A percentile compares a stretch with the other conserved stretches of the same genome.
phyloP scores from a whole-genome alignment of 1,140 invertebrate species.

The Leptinotarsa texana region DNA sequence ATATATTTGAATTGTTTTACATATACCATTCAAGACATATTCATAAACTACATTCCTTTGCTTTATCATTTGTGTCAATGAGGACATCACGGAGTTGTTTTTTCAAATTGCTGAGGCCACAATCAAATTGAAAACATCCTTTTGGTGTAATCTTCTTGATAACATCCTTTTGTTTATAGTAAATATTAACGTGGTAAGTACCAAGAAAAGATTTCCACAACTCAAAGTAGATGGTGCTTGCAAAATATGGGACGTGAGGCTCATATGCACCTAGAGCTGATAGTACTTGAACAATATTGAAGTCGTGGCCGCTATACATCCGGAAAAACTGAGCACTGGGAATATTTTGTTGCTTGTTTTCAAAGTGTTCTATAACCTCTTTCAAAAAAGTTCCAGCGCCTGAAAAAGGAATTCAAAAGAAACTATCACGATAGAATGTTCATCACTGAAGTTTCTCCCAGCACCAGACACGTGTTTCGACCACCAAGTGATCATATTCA shows the following conservation, averaged over 20 bases:
- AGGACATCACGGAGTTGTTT: background rate
- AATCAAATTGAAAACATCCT: constrained; percentile 15
- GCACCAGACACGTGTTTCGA: too few species aligned
- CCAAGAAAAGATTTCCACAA: background rate
- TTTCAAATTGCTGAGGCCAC: constrained; percentile 4
- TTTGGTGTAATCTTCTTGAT: constrained; percentile 3
- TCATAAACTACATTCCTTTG: background rate
- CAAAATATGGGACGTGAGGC: constrained; percentile 1
- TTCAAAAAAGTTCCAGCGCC: background rate
- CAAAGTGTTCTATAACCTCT: constrained; percentile 8
- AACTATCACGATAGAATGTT: too few species aligned
- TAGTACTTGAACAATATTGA: background rate
- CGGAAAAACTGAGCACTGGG: background rate
- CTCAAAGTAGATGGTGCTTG: constrained; percentile 14
- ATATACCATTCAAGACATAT: too few species aligned
- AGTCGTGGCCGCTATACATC: constrained; percentile 17
- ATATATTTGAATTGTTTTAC: too few species aligned
- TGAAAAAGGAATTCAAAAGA: background rate
- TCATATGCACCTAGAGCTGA: constrained; percentile 11
- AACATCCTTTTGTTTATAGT: constrained; percentile 7
- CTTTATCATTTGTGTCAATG: constrained; percentile 7
- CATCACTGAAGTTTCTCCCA: too few species aligned
- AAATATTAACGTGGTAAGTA: constrained; percentile 1
- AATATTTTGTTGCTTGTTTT: background rate
- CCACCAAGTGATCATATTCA: too few species aligned